These are phyloP conservation scores for Eurystomus glaucurus DNA, from an alignment of 2,797 vertebrate species.

Conservation along the genomic window DNA sequence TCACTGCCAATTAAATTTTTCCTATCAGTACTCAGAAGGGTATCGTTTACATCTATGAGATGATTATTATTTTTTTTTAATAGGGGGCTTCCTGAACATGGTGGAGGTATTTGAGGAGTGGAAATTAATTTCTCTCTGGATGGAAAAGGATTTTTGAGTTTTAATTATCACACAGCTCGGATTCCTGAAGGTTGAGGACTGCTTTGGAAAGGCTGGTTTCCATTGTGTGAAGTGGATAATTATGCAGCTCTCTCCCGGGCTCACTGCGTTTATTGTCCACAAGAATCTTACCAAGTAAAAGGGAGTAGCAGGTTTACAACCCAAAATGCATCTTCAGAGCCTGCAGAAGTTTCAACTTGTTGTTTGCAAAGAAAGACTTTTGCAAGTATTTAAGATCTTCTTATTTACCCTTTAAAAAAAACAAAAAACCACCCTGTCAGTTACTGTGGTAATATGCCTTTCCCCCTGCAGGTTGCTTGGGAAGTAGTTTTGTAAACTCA, in stretches of 20 bases:
- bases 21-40: not conserved
- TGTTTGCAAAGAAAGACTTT: not conserved
- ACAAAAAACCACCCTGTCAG: not conserved
- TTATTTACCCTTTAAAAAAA: not conserved
- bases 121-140: slow-evolving; percentile 19
- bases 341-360: not conserved
- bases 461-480: not conserved
- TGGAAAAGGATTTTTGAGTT: slow-evolving; percentile 45
- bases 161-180: slow-evolving; percentile 61
- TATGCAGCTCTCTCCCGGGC: slow-evolving; percentile 57
- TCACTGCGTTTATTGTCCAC: slow-evolving; percentile 56
- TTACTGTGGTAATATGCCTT: slow-evolving; percentile 20
- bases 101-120: not conserved
- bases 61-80: not conserved
- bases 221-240: slow-evolving; percentile 70
- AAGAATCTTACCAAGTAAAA: slow-evolving; percentile 68
- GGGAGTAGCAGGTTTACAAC: slow-evolving; percentile 22
- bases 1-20: not conserved
- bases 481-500: slow-evolving; percentile 46
- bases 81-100: not conserved
- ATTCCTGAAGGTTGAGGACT: slow-evolving; percentile 52
- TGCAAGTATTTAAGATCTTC: not conserved
- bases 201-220: slow-evolving; percentile 41
- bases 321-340: slow-evolving; percentile 21
- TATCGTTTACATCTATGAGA: not conserved